Evolutionary conservation across 2,888 invertebrate species (phyloP), one percentile per base, ranked within the genome.

Genomic region (Blastobasis adustella): DNA sequence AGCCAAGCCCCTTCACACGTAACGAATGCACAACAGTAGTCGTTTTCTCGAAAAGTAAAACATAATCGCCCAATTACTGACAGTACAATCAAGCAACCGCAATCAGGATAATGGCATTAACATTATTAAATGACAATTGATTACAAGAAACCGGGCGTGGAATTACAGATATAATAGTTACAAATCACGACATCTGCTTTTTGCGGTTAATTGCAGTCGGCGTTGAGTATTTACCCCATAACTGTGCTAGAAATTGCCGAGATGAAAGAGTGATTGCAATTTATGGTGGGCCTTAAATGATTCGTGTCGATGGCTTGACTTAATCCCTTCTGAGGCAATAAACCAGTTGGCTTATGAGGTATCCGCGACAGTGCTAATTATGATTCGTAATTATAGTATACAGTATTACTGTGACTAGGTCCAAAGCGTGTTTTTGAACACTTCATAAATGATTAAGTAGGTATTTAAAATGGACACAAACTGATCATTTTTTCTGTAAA

Each of bases 51-150:
- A 50, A 54, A 49, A 38, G 7, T 37, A 60, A 57, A 57, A 71
- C 77, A 78, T 71, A 65, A 68, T 60, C 44, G 60, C 54, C 65
- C 79, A 72, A 82, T 83, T 84, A 82, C 58, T 64, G 65, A 64
- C 73, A 76, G 79, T 80, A 80, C 76, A 78, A 82, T 69, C 76
- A 82, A 86, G 79, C 67, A 75, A 56, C 60, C 55, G 58, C 75
- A 73, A 85, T 85, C 84, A 80, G 70, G 61, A 66, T 79, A 82
- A 82, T 80, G 64, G 67, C 76, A 79, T 83, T 83, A 83, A 82
- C 74, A 42, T 81, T 73, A 77, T 77, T 77, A 80, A 73, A 70
- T 66, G 71, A 70, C 71, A 78, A 79, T 76, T 77, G 77, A 82
- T 79, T 79, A 79, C 73, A 66, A 74, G 80, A 76, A 79, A 73